Evolutionary conservation across 2,113 vertebrate species (phyloP).

Genomic region (Oryzias javanicus): DNA sequence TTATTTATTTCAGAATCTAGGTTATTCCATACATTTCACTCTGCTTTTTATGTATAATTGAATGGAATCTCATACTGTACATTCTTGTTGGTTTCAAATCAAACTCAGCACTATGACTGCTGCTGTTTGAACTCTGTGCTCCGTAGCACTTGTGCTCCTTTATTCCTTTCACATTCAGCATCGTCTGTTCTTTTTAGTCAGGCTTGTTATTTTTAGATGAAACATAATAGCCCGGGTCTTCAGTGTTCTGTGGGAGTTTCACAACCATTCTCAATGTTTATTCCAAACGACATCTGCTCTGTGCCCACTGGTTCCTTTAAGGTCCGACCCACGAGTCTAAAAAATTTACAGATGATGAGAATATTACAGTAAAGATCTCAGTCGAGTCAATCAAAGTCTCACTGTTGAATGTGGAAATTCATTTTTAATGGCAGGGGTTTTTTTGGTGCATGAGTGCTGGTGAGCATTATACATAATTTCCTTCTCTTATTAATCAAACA

Average conservation of each 20-base stretch:
- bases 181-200: conserved; percentile 78
- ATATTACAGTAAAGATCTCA: conserved; percentile 69
- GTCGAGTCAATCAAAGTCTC: conserved; percentile 70
- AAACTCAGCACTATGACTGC: conserved; percentile 60
- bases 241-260: conserved; percentile 68
- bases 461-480: conserved; percentile 69
- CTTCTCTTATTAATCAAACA: conserved; percentile 81
- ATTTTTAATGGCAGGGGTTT: conserved; percentile 74
- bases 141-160: conserved; percentile 50
- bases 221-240: conserved; percentile 70
- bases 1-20: conserved; percentile 48
- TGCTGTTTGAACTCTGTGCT: conserved; percentile 64
- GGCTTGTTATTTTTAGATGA: conserved; percentile 82
- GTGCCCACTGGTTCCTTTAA: conserved; percentile 61
- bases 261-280: conserved; percentile 66
- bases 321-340: conserved; percentile 57
- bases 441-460: conserved; percentile 54
- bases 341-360: conserved; percentile 72
- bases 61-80: conserved; percentile 60
- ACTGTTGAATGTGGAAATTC: conserved; percentile 70
- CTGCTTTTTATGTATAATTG: conserved; percentile 67
- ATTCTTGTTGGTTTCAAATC: conserved; percentile 50
- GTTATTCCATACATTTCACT: conserved; percentile 54
- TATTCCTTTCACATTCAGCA: conserved; percentile 44
- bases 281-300: conserved; percentile 73